Conservation (phyloP, 2,113 vertebrate species). For the Sapajus apella region DNA sequence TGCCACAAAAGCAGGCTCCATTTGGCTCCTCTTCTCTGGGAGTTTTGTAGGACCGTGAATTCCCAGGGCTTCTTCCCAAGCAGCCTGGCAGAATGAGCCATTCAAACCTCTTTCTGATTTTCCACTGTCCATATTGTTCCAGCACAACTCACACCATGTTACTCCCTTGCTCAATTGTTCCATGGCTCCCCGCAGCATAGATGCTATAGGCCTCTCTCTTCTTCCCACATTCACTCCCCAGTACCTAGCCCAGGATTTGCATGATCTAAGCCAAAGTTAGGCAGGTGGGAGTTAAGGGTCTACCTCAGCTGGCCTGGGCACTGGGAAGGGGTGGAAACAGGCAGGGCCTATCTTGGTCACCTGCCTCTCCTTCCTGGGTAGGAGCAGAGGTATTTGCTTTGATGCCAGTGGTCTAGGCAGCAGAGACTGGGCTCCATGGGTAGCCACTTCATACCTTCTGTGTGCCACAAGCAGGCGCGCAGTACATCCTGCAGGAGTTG, state of each 20-base stretch:
- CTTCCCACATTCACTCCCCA: background rate
- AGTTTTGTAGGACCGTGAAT: background rate
- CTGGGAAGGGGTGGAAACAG: background rate
- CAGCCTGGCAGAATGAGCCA: background rate
- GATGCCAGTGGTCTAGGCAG: too few species aligned
- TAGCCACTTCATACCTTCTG: background rate
- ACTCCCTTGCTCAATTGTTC: background rate
- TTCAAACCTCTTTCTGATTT: background rate
- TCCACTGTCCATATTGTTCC: background rate
- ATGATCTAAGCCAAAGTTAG: background rate
- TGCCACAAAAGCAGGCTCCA: background rate
- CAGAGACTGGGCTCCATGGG: background rate
- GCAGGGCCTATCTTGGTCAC: background rate
- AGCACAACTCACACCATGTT: background rate
- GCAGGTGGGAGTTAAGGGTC: background rate
- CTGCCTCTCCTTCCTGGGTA: background rate
- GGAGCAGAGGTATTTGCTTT: background rate
- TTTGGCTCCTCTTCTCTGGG: conserved; percentile 14
- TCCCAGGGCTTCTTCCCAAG: conserved; percentile 30
- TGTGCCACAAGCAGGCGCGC: background rate
- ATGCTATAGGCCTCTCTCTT: background rate
- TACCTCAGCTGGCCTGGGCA: background rate
- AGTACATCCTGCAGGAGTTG: background rate
- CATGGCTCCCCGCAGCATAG: background rate
- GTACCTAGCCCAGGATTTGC: background rate